These are phyloP conservation scores for Drosophila pachea DNA, from an alignment of 1,140 invertebrate genomes.

Conservation along the genomic window DNA sequence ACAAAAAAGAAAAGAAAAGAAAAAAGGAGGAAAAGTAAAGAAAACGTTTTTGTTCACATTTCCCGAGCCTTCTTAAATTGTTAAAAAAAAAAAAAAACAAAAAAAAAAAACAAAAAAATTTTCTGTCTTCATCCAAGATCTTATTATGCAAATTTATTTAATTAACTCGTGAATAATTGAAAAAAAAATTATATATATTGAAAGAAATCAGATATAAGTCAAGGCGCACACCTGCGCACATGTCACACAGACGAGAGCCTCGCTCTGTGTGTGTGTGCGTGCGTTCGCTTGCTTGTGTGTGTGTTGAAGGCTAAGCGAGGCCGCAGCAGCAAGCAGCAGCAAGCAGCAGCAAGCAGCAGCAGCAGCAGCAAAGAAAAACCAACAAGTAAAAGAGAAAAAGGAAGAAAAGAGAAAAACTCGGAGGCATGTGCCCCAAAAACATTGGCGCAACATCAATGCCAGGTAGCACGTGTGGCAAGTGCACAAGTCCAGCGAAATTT, in stretches of 20 bases:
- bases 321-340: slow-evolving; percentile 27
- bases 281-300: slow-evolving; percentile 35
- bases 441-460: slow-evolving; percentile 12
- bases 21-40: neutral
- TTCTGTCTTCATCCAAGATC: slow-evolving; percentile 5
- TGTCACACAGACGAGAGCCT: slow-evolving; percentile 37
- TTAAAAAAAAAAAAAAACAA: neutral
- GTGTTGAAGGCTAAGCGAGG: slow-evolving; percentile 67
- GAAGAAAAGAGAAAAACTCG: slow-evolving; percentile 7
- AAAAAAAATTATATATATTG: slow-evolving; percentile 15
- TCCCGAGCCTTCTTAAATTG: neutral
- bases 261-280: slow-evolving; percentile 28
- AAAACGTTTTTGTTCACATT: slow-evolving; percentile 31
- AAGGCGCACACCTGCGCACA: slow-evolving; percentile 75
- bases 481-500: slow-evolving; percentile 17
- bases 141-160: slow-evolving; percentile 43
- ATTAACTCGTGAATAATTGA: slow-evolving; percentile 50
- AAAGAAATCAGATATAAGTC: slow-evolving; percentile 37
- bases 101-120: neutral
- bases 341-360: too few relatives aligned
- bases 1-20: neutral
- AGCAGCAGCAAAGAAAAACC: slow-evolving; percentile 55
- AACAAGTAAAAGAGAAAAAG: slow-evolving; percentile 60
- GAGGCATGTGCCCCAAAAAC: slow-evolving; percentile 32
- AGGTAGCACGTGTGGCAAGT: slow-evolving; percentile 48